Evolutionary conservation across 2,888 invertebrate species (phyloP), one percentile per base, ranked within the genome.

Genomic region (Dione juno): DNA sequence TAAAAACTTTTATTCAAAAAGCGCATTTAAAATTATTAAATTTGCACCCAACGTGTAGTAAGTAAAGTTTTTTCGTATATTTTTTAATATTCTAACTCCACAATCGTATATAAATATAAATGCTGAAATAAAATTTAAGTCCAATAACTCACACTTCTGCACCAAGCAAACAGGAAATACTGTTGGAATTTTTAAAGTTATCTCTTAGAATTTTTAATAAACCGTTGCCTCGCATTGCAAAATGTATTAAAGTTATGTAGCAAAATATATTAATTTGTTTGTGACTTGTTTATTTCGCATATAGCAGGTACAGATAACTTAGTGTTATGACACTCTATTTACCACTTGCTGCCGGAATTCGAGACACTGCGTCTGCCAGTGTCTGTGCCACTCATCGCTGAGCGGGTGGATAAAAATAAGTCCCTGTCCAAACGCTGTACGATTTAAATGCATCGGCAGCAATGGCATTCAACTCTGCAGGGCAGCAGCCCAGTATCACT

Each of bases 161-260:
- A 19, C 1, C 59, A 10, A 21, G 59, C 59, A 43, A 61, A 61
- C 43, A 43, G 28, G 28, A 61, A 61, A 61, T 61, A 28, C 21
- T 21, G 59, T 28, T 28, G 43, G n/a, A 45, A 61, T 21, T 43
- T 43, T 61, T 61, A 21, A 61, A 61, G 14, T 61, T 61, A 61
- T 61, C 43, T 41, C 43, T n/a, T 19, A 43, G 43, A 59, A 41
- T 41, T 61, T 61, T 61, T 43, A 61, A 43, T 43, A 61, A 61
- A 40, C 43, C 13, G 10, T 19, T 28, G 43, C 28, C 10, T 45
- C n/a, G 37, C 37, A 16, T 19, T 37, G 37, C 37, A 16, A 54
- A 54, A n/a, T 54, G 21, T 13, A n/a, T 16, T 37, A 40, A 16
- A 57, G 57, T n/a, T 57, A 57, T 37, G 57, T 37, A 57, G 57